Conservation (phyloP, 2,888 invertebrate genomes). For the Busseola fusca region DNA sequence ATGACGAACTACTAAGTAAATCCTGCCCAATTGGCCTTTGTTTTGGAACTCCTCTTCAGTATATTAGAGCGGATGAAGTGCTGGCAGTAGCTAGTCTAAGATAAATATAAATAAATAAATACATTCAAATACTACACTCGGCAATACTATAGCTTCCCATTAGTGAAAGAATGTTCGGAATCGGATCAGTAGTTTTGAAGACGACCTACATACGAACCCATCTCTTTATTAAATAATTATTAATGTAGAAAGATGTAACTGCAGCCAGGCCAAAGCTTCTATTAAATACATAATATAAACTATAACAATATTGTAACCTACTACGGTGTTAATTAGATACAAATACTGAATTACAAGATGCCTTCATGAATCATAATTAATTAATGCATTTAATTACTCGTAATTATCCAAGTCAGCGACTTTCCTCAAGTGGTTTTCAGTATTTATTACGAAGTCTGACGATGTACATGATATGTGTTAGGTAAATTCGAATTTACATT, state of each 20-base stretch:
- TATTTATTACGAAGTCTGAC: not conserved
- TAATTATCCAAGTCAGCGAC: not conserved
- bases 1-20: too few species aligned
- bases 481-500: too few species aligned
- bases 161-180: not conserved
- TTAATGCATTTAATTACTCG: conserved; percentile 11
- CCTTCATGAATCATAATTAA: conserved; percentile 19
- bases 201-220: not conserved
- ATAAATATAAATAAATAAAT: too few species aligned
- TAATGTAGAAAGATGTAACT: not conserved
- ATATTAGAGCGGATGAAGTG: too few species aligned
- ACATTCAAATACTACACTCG: too few species aligned
- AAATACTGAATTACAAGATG: conserved; percentile 32
- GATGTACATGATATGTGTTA: too few species aligned
- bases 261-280: conserved; percentile 50
- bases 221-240: not conserved
- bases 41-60: too few species aligned
- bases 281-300: conserved; percentile 30
- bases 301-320: conserved; percentile 9
- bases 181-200: not conserved
- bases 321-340: conserved; percentile 15
- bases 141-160: not conserved
- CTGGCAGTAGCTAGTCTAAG: too few species aligned
- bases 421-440: conserved; percentile 23
- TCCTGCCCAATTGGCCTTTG: too few species aligned